These are phyloP conservation scores for Carapus acus DNA, from an alignment of 2,797 vertebrate species.

Conservation along the genomic window DNA sequence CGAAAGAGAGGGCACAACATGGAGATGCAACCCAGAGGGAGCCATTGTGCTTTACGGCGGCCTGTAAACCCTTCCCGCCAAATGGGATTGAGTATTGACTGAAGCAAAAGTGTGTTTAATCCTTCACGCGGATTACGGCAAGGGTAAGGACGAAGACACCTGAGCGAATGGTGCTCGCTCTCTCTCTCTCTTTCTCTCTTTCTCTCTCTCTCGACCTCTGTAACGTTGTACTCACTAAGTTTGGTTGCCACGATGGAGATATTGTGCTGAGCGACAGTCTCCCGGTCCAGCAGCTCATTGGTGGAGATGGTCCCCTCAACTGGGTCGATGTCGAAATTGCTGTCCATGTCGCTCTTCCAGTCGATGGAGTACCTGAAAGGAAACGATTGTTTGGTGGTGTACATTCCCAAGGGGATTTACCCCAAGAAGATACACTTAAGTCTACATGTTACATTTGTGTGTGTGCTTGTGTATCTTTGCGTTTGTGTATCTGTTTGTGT, in stretches of 20 bases:
- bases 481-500: constrained; percentile 24
- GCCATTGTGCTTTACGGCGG: constrained; percentile 62
- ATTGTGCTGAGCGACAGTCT: constrained; percentile 89
- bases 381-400: constrained; percentile 49
- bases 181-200: constrained; percentile 14
- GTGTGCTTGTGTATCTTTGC: constrained; percentile 16
- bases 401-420: constrained; percentile 31
- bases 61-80: constrained; percentile 64
- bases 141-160: constrained; percentile 37
- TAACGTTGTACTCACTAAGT: constrained; percentile 92
- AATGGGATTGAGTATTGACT: constrained; percentile 69
- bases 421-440: too few relatives aligned
- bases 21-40: constrained; percentile 52
- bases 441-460: constrained; percentile 33
- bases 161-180: constrained; percentile 28
- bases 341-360: constrained; percentile 89
- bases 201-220: constrained; percentile 13
- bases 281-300: constrained; percentile 89
- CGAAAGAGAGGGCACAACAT: constrained; percentile 53
- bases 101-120: constrained; percentile 61
- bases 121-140: constrained; percentile 55
- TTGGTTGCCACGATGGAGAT: constrained; percentile 95
- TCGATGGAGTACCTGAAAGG: constrained; percentile 89
- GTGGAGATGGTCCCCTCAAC: constrained; percentile 93
- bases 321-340: constrained; percentile 91